Conservation (phyloP, 2,888 invertebrate species). For the Falcaria lacertinaria region DNA sequence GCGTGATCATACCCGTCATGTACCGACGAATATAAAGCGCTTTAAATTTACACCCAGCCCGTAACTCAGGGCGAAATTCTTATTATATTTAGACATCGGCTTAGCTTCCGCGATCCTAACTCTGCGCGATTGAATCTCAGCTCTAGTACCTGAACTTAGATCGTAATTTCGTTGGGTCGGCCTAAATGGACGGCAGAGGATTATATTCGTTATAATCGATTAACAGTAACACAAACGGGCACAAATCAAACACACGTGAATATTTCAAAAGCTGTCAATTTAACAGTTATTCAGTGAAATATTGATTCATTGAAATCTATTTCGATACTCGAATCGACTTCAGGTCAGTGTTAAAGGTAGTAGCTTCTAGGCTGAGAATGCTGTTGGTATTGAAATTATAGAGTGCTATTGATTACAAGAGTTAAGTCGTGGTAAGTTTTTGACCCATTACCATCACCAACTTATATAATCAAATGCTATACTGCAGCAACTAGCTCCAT, state of each 20-base stretch:
- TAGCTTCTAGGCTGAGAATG: background rate
- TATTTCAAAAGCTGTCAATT: conserved; percentile 33
- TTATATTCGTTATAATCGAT: conserved; percentile 34
- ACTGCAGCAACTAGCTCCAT: too few relatives aligned
- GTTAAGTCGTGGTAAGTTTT: too few relatives aligned
- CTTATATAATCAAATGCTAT: too few relatives aligned
- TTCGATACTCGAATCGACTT: background rate
- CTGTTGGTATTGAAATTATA: too few relatives aligned
- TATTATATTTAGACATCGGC: conserved; percentile 47
- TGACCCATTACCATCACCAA: too few relatives aligned
- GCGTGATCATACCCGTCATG: background rate
- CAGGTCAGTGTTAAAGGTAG: background rate
- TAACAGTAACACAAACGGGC: conserved; percentile 20
- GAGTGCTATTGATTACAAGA: too few relatives aligned
- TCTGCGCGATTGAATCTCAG: conserved; percentile 15
- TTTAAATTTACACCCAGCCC: conserved; percentile 28
- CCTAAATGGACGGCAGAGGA: conserved; percentile 4
- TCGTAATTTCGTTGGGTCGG: conserved; percentile 15
- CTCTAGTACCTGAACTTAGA: conserved; percentile 15
- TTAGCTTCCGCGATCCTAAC: conserved; percentile 46
- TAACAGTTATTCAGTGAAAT: background rate
- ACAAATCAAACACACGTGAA: conserved; percentile 37
- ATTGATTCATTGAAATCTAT: background rate
- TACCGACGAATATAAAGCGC: conserved; percentile 23
- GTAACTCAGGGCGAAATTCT: conserved; percentile 37